phyloP scores from a whole-genome alignment of 2,113 vertebrate genomes.

The Sylvietta virens region DNA sequence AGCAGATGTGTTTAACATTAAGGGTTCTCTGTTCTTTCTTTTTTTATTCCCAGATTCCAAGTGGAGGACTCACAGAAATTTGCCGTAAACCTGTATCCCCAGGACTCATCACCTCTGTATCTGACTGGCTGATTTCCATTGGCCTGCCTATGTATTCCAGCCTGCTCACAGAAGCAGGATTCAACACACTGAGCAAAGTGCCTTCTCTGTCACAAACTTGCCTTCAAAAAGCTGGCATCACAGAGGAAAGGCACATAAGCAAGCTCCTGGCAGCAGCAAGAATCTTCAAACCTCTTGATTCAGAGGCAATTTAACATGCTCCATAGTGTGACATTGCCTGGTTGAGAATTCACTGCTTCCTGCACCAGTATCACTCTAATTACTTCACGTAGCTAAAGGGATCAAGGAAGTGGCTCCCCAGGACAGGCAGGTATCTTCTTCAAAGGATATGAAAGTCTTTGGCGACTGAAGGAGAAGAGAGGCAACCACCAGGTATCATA shows the following conservation, averaged over 20 bases:
- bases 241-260: slow-evolving; percentile 84
- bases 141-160: slow-evolving; percentile 90
- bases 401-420: slow-evolving; percentile 34
- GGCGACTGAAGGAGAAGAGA: slow-evolving; percentile 35
- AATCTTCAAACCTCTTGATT: slow-evolving; percentile 70
- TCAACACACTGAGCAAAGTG: slow-evolving; percentile 82
- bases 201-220: slow-evolving; percentile 83
- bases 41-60: slow-evolving; percentile 83
- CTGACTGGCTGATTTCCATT: slow-evolving; percentile 91
- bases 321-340: neutral
- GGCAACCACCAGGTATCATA: slow-evolving; percentile 24
- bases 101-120: slow-evolving; percentile 77
- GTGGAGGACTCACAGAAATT: slow-evolving; percentile 90
- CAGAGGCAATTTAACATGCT: slow-evolving; percentile 67
- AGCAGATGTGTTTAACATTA: neutral
- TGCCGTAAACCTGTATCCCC: slow-evolving; percentile 85
- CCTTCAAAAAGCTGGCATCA: slow-evolving; percentile 85
- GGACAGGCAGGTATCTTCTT: slow-evolving; percentile 36
- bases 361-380: slow-evolving; percentile 18
- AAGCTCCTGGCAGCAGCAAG: slow-evolving; percentile 86
- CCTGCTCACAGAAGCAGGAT: slow-evolving; percentile 78
- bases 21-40: neutral
- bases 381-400: slow-evolving; percentile 33
- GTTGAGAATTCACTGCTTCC: slow-evolving; percentile 49
- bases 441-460: slow-evolving; percentile 6